Evolutionary conservation across 2,113 vertebrate genomes (phyloP).

Genomic region (Felis chaus): DNA sequence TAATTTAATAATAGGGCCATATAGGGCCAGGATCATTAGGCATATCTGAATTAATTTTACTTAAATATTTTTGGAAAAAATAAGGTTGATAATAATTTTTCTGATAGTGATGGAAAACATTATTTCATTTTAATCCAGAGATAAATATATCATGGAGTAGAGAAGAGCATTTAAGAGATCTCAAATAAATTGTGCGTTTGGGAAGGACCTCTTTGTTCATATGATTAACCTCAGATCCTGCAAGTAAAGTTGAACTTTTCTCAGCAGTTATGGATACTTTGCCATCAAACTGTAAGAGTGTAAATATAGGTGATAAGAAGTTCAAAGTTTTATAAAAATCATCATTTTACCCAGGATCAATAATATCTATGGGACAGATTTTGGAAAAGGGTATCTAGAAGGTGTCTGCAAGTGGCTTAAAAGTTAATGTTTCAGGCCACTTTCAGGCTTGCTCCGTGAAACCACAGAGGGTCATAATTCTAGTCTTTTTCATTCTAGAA

Average conservation of each 20-base stretch:
- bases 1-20: neutral
- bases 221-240: neutral
- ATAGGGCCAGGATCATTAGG: neutral
- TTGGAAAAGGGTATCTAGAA: neutral
- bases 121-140: neutral
- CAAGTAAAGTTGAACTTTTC: neutral
- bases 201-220: neutral
- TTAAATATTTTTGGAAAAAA: neutral
- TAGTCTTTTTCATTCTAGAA: neutral
- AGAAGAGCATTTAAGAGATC: constrained; percentile 13
- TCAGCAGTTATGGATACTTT: neutral
- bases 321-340: neutral
- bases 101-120: neutral
- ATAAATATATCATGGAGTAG: neutral
- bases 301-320: neutral
- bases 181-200: neutral
- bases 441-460: neutral
- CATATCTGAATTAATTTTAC: neutral
- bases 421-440: neutral
- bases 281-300: neutral
- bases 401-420: neutral
- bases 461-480: neutral
- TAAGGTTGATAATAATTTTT: neutral
- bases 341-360: neutral
- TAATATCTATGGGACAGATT: neutral